These are phyloP conservation scores for Pharmacophagus antenor DNA, from an alignment of 2,888 invertebrate species.

Conservation along the genomic window DNA sequence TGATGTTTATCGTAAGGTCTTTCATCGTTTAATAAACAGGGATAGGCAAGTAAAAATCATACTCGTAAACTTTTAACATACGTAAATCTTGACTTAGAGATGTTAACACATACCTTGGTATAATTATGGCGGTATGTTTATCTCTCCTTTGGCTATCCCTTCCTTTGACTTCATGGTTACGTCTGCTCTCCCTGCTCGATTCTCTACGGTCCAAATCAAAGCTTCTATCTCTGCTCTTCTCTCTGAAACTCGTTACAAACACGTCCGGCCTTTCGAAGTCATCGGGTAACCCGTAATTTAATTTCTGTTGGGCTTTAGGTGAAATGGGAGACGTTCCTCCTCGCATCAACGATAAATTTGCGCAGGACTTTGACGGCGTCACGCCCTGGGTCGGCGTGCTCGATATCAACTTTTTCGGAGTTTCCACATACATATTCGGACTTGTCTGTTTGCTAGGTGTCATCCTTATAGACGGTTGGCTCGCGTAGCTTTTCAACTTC, in stretches of 20 bases:
- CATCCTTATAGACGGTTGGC: conserved; percentile 76
- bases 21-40: no score
- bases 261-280: conserved; percentile 63
- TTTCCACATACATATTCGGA: conserved; percentile 47
- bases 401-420: conserved; percentile 58
- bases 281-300: conserved; percentile 72
- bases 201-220: conserved; percentile 57
- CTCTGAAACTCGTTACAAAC: conserved; percentile 67
- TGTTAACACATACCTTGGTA: conserved; percentile 63
- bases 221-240: conserved; percentile 59
- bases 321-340: conserved; percentile 64
- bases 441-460: conserved; percentile 60
- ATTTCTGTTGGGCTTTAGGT: conserved; percentile 80
- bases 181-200: conserved; percentile 57
- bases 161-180: conserved; percentile 52
- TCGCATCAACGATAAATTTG: conserved; percentile 55
- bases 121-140: conserved; percentile 74
- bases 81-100: no score
- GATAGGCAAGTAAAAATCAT: no score
- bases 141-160: conserved; percentile 51
- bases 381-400: conserved; percentile 70
- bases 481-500: conserved; percentile 77
- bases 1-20: no score
- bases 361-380: conserved; percentile 75
- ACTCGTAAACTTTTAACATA: background rate